These are phyloP conservation scores for Karalla daura DNA, from an alignment of 2,797 vertebrate species.

Conservation along the genomic window DNA sequence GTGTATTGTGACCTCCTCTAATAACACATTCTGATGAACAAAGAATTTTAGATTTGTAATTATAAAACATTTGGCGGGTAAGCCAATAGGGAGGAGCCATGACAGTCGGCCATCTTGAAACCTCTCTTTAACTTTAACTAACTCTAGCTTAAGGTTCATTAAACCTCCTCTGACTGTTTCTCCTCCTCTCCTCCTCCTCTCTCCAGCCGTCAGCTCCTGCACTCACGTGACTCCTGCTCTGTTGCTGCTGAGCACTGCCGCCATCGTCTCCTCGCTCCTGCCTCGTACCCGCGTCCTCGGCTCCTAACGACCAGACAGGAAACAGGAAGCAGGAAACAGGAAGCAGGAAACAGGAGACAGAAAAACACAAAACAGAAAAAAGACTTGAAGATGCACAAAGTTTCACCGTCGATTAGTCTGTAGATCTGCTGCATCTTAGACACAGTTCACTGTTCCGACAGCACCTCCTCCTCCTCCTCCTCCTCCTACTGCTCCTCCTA, in stretches of 20 bases:
- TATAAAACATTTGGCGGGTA: too few relatives aligned
- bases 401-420: constrained; percentile 35
- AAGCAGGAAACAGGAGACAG: constrained; percentile 3
- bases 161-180: neutral
- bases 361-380: constrained; percentile 39
- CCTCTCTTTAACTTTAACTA: too few relatives aligned
- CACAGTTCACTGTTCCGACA: constrained; percentile 12
- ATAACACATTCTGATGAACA: too few relatives aligned
- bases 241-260: constrained; percentile 67
- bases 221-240: constrained; percentile 51
- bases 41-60: too few relatives aligned
- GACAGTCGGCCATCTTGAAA: too few relatives aligned
- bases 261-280: constrained; percentile 60
- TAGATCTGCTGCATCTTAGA: constrained; percentile 37
- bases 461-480: too few relatives aligned
- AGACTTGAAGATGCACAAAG: constrained; percentile 69
- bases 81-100: too few relatives aligned
- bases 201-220: constrained; percentile 80
- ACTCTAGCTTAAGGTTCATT: too few relatives aligned
- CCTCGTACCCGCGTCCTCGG: constrained; percentile 57
- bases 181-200: too few relatives aligned
- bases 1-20: too few relatives aligned
- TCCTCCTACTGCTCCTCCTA: constrained; percentile 7
- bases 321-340: constrained; percentile 18
- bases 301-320: constrained; percentile 71